Base-by-base conservation (phyloP, 2,113 vertebrate species). In the Pseudolaguvia tuberculata region DNA sequence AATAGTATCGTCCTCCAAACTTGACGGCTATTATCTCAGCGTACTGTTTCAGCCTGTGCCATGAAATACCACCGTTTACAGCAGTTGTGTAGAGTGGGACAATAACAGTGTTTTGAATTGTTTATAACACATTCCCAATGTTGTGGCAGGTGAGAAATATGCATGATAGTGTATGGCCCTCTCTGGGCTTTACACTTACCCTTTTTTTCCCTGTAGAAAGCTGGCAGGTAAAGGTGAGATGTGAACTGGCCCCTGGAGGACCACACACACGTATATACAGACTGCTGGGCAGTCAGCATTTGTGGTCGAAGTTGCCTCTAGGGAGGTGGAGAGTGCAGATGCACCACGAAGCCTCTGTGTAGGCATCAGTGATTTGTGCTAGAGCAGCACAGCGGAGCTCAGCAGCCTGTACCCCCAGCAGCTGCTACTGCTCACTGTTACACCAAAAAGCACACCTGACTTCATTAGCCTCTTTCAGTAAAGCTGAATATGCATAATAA, bases 1-100 rank as follows among this genome's bases (percentile, higher is more conserved):
- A 87, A 87, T 86, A 86, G 83, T 83, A 87, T 83, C 83, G 83
- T 82, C 86, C 85, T 86, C 82, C 81, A 87, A 87, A 82, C 85
- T 83, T 73, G 87, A 78, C 70, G 77, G 83, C 86, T 84, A 87
- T 88, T 88, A 89, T 91, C 86, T 84, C 78, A 76, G 79, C 61
- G 79, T 55, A 76, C 82, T 72, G 51, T 74, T 82, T 78, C 83
- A 84, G 83, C 84, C 84, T 73, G 72, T 80, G 81, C 85, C 80
- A 82, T 75, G 56, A 51, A 81, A 84, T 78, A 77, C 76, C 45
- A 65, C 83, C 84, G 83, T 90, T 85, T 88, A 85, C 87, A 86
- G 84, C 79, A 82, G 80, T 75, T 45, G 72, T 78, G 81, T 70
- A 81, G 79, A 87, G 79, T 58, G 69, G 75, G 65, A 87, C 85